Conservation (phyloP, 2,113 vertebrate species). For the Pampusana beccarii region DNA sequence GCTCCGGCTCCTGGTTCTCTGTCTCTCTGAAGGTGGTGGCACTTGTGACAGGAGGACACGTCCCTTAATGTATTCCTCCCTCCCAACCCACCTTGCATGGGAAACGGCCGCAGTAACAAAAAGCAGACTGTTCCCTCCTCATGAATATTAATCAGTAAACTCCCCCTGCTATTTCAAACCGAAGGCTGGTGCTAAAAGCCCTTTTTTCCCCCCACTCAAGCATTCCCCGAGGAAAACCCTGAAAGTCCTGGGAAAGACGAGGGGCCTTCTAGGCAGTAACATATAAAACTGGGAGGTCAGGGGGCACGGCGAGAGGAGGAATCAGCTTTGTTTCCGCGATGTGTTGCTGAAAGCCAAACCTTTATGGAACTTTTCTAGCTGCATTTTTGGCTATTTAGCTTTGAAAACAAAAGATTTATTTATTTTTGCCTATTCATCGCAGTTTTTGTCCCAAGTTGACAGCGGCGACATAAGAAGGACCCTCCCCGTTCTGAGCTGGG, state of each 20-base stretch:
- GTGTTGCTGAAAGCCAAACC: slow-evolving; percentile 76
- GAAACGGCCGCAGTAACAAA: slow-evolving; percentile 73
- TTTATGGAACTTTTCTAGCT: slow-evolving; percentile 77
- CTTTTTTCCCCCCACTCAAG: slow-evolving; percentile 46
- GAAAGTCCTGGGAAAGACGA: slow-evolving; percentile 76
- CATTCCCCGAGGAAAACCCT: slow-evolving; percentile 58
- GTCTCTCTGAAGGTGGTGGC: slow-evolving; percentile 57
- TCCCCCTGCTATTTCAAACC: slow-evolving; percentile 77
- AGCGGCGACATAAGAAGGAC: slow-evolving; percentile 63
- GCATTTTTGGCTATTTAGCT: slow-evolving; percentile 77
- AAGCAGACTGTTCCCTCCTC: slow-evolving; percentile 79
- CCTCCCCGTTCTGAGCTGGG: slow-evolving; percentile 39
- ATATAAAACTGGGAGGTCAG: slow-evolving; percentile 78
- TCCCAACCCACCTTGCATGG: slow-evolving; percentile 79
- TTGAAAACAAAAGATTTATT: slow-evolving; percentile 80
- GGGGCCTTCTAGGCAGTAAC: slow-evolving; percentile 73
- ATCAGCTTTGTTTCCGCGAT: slow-evolving; percentile 78
- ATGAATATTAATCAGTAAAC: slow-evolving; percentile 85
- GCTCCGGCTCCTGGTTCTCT: slow-evolving; percentile 44
- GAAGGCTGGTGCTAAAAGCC: slow-evolving; percentile 69
- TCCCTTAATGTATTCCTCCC: slow-evolving; percentile 80
- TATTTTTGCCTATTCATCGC: slow-evolving; percentile 65
- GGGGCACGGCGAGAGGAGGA: slow-evolving; percentile 76
- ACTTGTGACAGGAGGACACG: slow-evolving; percentile 57
- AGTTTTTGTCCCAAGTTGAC: slow-evolving; percentile 71